Evolutionary conservation across 2,113 vertebrate species (phyloP), one percentile per base, ranked within the genome.

Genomic region (Stercorarius parasiticus): DNA sequence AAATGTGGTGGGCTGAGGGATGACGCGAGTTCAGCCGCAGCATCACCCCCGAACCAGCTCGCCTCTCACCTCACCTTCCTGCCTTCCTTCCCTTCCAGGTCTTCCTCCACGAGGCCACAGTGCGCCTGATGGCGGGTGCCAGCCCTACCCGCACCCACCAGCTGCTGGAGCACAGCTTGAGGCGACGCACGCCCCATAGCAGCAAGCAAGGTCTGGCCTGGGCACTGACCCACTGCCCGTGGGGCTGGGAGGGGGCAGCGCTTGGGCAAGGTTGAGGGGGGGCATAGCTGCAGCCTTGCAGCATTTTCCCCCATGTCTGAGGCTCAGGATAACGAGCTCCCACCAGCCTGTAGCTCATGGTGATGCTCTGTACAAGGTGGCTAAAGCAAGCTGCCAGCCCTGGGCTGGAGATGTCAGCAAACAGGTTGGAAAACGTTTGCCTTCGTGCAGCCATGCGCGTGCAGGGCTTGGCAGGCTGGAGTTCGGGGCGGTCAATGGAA

Each of bases 101-200:
- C 96, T 99, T 99, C 86, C 98, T 99, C 42, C 99, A 99, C 1
- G 99, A 99, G 97, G 99, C 99, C 77, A 99, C 99, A 0, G 99
- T 99, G 94, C 98, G 99, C 74, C 97, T 99, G 95, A 99, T 99
- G 99, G 99, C 99, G 0, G 99, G 99, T 66, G 99, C 99, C 95
- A 99, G 99, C 98, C 99, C 99, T 45, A 99, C 99, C 8, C 98
- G 99, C 49, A 99, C 99, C 21, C 99, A 99, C 98, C 99, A 99
- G 98, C 98, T 99, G 86, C 97, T 99, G 97, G 99, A 99, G 93
- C 99, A 99, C 98, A 99, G 99, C 96, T 97, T 99, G 76, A 98
- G 99, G 59, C 98, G 99, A 34, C 98, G 99, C 61, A 97, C 95
- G 1, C 96, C 79, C 70, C 98, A 98, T 84, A 97, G 69, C 85